phyloP scores from a whole-genome alignment of 2,113 vertebrate species.

The Camelus dromedarius region DNA sequence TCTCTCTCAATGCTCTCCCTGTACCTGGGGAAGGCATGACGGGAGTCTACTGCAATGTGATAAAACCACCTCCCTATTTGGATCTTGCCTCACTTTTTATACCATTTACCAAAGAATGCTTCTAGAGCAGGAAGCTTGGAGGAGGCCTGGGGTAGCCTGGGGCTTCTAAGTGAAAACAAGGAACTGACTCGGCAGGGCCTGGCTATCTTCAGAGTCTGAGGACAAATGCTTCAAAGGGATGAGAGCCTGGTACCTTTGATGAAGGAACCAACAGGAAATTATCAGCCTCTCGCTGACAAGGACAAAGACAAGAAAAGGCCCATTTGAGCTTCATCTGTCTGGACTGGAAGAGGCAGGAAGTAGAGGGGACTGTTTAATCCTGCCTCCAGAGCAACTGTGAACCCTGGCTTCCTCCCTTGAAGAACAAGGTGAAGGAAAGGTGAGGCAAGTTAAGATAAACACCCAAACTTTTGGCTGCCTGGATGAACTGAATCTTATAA shows the following conservation, averaged over 20 bases:
- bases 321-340: slow-evolving; percentile 46
- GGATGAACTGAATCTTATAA: slow-evolving; percentile 47
- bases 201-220: slow-evolving; percentile 59
- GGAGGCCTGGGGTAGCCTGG: background rate
- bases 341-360: slow-evolving; percentile 52
- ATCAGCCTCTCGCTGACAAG: slow-evolving; percentile 12
- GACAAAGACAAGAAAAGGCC: slow-evolving; percentile 66
- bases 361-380: slow-evolving; percentile 50
- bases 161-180: slow-evolving; percentile 53
- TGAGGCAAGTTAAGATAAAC: slow-evolving; percentile 64
- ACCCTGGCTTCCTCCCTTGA: background rate
- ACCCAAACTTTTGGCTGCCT: slow-evolving; percentile 64
- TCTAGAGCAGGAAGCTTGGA: slow-evolving; percentile 5
- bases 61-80: background rate
- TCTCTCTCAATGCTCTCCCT: background rate
- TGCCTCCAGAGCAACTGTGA: background rate
- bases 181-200: slow-evolving; percentile 27
- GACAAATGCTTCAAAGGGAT: slow-evolving; percentile 59
- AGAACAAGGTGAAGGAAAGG: slow-evolving; percentile 68
- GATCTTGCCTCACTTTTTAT: background rate
- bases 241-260: slow-evolving; percentile 62
- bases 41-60: background rate
- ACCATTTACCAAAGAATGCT: background rate
- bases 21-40: background rate
- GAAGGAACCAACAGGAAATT: slow-evolving; percentile 66